Base-by-base conservation (phyloP, 2,888 invertebrate genomes). In the Pterostichus niger region DNA sequence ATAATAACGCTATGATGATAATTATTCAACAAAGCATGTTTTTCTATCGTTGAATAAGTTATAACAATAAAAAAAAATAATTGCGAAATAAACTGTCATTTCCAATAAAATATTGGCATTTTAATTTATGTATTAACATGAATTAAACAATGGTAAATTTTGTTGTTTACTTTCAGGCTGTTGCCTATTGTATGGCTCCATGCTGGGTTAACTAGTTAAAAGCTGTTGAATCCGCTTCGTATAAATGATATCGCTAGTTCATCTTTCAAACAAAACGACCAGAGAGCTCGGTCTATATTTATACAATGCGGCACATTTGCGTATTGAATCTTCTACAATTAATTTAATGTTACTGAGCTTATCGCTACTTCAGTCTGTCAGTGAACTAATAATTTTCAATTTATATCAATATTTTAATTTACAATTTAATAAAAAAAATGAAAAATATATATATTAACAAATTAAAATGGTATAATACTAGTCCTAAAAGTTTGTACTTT, bases 311-410 rank as follows among this genome's bases (percentile, higher is more conserved):
- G 64, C 33, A 64, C 64, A 64, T 64, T 64, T 35, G 64, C 64
- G 64, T 35, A 64, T 64, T 64, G 64, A 64, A 35, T 64, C 64
- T 64, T 64, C 35, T 64, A 64, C 35, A 64, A 64, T 64, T 64
- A 64, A 64, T 64, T 64, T 64, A 64, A 64, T 64, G 64, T 64
- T 64, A 64, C 35, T 64, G 64, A 35, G 64, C 64, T 64, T 64
- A 64, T 64, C 64, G 13, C 64, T 31, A 64, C 64, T 35, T 64
- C 35, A 0, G 64, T n/a, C 13, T 64, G 64, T 64, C 64, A 64
- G 35, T 64, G 35, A 64, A 64, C 64, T n/a, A 64, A 64, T 64
- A 11, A 64, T 35, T 64, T 64, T 64, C 35, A 2, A 35, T 56
- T 56, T 17, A 15, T 11, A 31, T 59, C 24, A 59, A 31, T 59